Base-by-base conservation (phyloP, 2,113 vertebrate species). In the Takifugu bimaculatus region DNA sequence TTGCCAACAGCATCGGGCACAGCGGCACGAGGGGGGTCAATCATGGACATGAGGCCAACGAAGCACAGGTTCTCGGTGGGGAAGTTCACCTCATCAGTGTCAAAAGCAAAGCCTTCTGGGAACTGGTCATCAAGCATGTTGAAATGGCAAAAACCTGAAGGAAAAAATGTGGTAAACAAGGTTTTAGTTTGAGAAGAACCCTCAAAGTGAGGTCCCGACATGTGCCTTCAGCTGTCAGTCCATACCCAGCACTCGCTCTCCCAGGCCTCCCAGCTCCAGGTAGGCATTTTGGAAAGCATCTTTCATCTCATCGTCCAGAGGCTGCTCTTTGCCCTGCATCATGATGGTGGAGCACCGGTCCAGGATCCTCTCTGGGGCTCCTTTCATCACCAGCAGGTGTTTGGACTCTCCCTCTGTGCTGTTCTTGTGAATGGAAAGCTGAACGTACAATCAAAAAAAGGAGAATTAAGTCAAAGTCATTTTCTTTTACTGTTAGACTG, bases 251-350 rank as follows among this genome's bases (percentile, higher is more conserved):
- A 96, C 94, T 12, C 94, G 81, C 67, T 96, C 94, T 13, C 94
- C 95, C 0, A 95, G 90, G 0, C 94, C 94, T 26, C 94, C 95
- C 76, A 95, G 85, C 51, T 96, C 94, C 53, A 97, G 87, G 86
- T 97, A 97, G 42, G 95, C 94, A 0, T 97, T 97, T 81, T 96
- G 94, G 72, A 97, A 97, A n/a, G 95, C 92, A 0, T 96, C 94
- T 9, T 91, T 92, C 93, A 96, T 81, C 88, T 95, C 94, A 6
- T 95, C 92, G 10, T 94, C 94, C 25, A 96, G 88, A 0, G 93
- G 90, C 69, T 92, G 88, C 83, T 94, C 92, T 79, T 94, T 92
- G 73, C 94, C 94, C 71, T 94, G 93, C 1, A 95, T 79, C 88
- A 96, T 71, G 77, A 96, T 97, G 72, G 87, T 87, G 82, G 92